Evolutionary conservation across 2,888 invertebrate genomes (phyloP).

Genomic region (Poecilobothrus nobilitatus): DNA sequence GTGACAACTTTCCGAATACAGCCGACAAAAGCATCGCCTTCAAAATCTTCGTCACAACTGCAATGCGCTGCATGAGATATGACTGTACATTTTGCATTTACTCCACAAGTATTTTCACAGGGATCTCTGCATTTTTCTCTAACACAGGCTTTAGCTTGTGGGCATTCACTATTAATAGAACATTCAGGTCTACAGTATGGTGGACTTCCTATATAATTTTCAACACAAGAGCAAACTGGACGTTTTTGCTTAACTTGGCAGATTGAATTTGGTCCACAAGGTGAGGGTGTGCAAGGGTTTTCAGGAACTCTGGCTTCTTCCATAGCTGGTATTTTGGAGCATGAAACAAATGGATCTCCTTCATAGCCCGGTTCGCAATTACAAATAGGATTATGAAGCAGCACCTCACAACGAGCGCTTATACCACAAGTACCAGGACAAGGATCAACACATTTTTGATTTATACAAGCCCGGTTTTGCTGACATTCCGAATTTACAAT

Average conservation of each 20-base stretch:
- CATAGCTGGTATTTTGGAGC: slow-evolving; percentile 40
- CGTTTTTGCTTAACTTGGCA: slow-evolving; percentile 71
- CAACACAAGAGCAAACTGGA: slow-evolving; percentile 72
- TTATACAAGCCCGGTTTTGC: slow-evolving; percentile 69
- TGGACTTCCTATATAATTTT: slow-evolving; percentile 71
- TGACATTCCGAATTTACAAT: slow-evolving; percentile 74
- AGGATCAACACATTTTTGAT: slow-evolving; percentile 72
- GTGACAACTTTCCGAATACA: slow-evolving; percentile 48
- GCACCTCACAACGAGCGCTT: slow-evolving; percentile 65
- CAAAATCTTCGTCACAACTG: slow-evolving; percentile 65
- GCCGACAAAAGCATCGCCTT: slow-evolving; percentile 77
- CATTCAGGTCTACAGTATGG: slow-evolving; percentile 78
- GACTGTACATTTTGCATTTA: slow-evolving; percentile 69
- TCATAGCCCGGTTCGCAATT: slow-evolving; percentile 64
- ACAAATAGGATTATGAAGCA: slow-evolving; percentile 80
- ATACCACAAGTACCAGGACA: slow-evolving; percentile 74
- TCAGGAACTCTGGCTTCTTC: slow-evolving; percentile 40
- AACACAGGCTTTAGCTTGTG: slow-evolving; percentile 67
- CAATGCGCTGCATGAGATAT: slow-evolving; percentile 75
- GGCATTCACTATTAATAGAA: slow-evolving; percentile 73
- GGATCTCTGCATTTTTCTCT: slow-evolving; percentile 75
- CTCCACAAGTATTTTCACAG: slow-evolving; percentile 68
- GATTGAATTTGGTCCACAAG: slow-evolving; percentile 74
- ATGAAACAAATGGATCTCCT: slow-evolving; percentile 74
- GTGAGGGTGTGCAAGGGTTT: slow-evolving; percentile 54